Evolutionary conservation across 2,113 vertebrate genomes (phyloP).

Genomic region (Ramphastos sulfuratus): DNA sequence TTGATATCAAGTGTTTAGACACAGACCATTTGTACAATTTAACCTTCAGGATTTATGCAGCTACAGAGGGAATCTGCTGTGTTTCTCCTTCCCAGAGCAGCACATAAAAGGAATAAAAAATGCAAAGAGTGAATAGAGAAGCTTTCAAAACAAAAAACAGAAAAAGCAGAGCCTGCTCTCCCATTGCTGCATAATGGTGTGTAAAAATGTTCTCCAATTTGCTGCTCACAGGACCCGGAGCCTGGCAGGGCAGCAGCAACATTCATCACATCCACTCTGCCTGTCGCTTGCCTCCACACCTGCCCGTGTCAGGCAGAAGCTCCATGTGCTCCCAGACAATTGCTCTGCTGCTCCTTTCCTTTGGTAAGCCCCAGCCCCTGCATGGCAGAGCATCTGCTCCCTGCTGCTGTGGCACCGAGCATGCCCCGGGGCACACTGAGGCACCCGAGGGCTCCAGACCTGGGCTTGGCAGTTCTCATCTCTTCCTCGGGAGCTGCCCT

Average conservation of each 20-base stretch:
- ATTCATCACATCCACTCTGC: constrained; percentile 41
- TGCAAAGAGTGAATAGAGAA: constrained; percentile 38
- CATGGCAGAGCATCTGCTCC: not conserved
- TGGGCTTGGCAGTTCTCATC: constrained; percentile 44
- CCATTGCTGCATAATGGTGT: constrained; percentile 12
- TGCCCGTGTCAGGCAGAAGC: not conserved
- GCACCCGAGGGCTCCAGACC: not conserved
- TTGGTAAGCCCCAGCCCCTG: not conserved
- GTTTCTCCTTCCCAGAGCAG: constrained; percentile 53
- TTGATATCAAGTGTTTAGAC: constrained; percentile 30
- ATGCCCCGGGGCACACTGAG: not conserved
- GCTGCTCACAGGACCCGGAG: constrained; percentile 33
- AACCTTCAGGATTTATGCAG: constrained; percentile 53
- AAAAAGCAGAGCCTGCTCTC: not conserved
- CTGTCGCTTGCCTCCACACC: constrained; percentile 28
- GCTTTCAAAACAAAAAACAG: constrained; percentile 30
- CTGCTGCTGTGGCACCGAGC: not conserved
- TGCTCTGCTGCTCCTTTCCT: not conserved
- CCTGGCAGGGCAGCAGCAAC: constrained; percentile 11
- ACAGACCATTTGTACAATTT: constrained; percentile 55
- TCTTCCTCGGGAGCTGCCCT: constrained; percentile 41
- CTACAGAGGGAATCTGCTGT: constrained; percentile 41
- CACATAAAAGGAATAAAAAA: constrained; percentile 69
- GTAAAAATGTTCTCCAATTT: constrained; percentile 57
- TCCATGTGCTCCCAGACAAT: not conserved